A percentile compares a stretch with the other conserved stretches of the same genome.
These are phyloP conservation scores for Anoplius nigerrimus DNA, from an alignment of 2,888 invertebrate species.

Conservation along the genomic window DNA sequence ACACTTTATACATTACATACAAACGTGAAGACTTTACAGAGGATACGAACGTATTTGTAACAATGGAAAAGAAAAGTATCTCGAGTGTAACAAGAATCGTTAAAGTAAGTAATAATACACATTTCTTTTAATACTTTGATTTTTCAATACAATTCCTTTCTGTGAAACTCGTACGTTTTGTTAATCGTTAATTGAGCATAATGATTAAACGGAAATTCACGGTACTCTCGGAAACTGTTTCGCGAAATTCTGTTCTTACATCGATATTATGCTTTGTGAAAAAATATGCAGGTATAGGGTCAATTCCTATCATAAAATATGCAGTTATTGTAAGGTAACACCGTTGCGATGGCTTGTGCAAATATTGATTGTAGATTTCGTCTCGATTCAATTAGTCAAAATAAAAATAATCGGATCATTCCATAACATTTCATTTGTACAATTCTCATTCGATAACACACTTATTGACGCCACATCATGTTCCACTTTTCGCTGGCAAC, in stretches of 20 bases:
- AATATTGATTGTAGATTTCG: slow-evolving; percentile 30
- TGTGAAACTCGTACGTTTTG: slow-evolving; percentile 39
- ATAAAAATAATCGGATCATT: slow-evolving; percentile 11
- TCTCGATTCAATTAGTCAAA: slow-evolving; percentile 6
- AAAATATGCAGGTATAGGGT: slow-evolving; percentile 66
- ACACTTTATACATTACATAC: slow-evolving; percentile 61
- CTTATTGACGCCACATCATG: background rate
- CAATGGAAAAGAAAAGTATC: slow-evolving; percentile 38
- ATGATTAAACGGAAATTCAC: slow-evolving; percentile 46
- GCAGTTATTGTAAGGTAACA: slow-evolving; percentile 33
- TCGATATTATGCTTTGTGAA: slow-evolving; percentile 56
- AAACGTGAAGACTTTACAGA: slow-evolving; percentile 54
- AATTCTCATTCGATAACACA: slow-evolving; percentile 6
- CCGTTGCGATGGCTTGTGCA: slow-evolving; percentile 34
- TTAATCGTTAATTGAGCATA: slow-evolving; percentile 58
- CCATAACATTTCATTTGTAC: slow-evolving; percentile 13
- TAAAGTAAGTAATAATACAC: slow-evolving; percentile 62
- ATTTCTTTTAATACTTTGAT: slow-evolving; percentile 60
- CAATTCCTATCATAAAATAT: slow-evolving; percentile 62
- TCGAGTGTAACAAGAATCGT: slow-evolving; percentile 23
- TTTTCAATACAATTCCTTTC: slow-evolving; percentile 39
- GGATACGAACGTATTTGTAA: slow-evolving; percentile 40
- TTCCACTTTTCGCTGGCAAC: background rate
- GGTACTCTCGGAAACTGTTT: slow-evolving; percentile 42
- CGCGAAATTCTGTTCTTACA: slow-evolving; percentile 30